phyloP scores from a whole-genome alignment of 2,797 vertebrate genomes.

The Pseudotriccus pelzelni region DNA sequence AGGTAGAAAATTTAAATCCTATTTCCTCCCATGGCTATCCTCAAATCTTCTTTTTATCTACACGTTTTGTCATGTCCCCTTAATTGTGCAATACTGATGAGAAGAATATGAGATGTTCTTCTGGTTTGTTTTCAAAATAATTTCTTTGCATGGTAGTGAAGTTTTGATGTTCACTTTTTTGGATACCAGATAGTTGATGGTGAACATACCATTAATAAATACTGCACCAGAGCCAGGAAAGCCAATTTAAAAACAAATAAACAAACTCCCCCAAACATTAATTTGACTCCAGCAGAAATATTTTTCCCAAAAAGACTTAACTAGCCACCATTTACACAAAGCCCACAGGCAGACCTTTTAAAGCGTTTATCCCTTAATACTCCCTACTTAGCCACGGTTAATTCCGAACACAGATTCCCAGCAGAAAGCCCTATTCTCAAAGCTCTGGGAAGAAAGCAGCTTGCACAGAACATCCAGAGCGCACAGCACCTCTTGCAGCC shows the following conservation, averaged over 20 bases:
- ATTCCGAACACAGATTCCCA: background rate
- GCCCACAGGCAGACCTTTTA: background rate
- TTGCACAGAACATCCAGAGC: background rate
- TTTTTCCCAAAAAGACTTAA: background rate
- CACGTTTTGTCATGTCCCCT: background rate
- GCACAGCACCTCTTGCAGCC: background rate
- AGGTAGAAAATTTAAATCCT: background rate
- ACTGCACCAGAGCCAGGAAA: background rate
- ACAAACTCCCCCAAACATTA: background rate
- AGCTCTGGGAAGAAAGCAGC: background rate
- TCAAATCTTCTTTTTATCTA: background rate
- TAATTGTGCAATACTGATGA: background rate
- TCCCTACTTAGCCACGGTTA: background rate
- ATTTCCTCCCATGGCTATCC: background rate
- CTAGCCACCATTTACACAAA: background rate
- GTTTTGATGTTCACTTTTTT: background rate
- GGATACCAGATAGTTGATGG: background rate
- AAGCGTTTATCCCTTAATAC: background rate
- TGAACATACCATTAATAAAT: background rate
- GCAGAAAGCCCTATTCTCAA: background rate
- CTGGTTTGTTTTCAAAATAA: background rate
- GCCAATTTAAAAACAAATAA: background rate
- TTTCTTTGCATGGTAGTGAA: background rate
- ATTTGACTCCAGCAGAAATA: background rate
- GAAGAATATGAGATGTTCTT: background rate